Base-by-base conservation (phyloP, 2,113 vertebrate genomes). In the Hypanus sabinus region DNA sequence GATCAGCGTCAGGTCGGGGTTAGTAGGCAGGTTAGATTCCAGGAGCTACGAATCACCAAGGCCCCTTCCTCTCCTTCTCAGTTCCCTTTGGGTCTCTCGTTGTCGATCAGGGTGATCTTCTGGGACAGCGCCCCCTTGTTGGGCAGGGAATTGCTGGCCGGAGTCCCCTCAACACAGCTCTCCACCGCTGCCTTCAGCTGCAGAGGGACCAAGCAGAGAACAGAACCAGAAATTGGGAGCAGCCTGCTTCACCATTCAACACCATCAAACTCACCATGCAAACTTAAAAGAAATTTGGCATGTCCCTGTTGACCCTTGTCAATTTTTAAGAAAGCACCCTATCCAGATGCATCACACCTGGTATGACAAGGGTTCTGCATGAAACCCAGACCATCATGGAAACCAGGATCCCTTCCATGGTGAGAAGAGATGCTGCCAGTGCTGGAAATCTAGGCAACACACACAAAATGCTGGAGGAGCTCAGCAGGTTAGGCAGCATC, bases 101-200 rank as follows among this genome's bases (percentile, higher is more conserved):
- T 90, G 5, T 65, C 16, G 5, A 90, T 33, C 30, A 90, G 85
- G 5, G 85, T 65, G 57, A 90, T 10, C 5, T 90, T 90, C 60
- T 68, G 85, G 7, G 60, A 20, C 30, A 22, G 85, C 60, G 20
- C 60, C n/a, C 24, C 94, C 14, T 94, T 68, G 93, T 36, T 62
- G 68, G 81, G 85, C 24, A 0, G 73, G 85, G 62, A 76, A 36
- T 33, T 9, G 10, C 30, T 1, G n/a, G 73, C 71, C 0, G 77
- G 16, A 6, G 94, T 94, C 5, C 79, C 94, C 93, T 95, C 96
- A 88, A 96, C 95, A 94, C 91, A 94, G 0, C 38, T 83, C 27
- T 94, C 94, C 0, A 94, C 94, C 0, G 94, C 94, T 0, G 20
- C 46, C 55, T 95, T 95, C n/a, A 94, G 0, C 2, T 94, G 93